Evolutionary conservation across 1,140 invertebrate genomes (phyloP), one percentile per base, ranked within the genome.

Genomic region (Teleopsis dalmanni): DNA sequence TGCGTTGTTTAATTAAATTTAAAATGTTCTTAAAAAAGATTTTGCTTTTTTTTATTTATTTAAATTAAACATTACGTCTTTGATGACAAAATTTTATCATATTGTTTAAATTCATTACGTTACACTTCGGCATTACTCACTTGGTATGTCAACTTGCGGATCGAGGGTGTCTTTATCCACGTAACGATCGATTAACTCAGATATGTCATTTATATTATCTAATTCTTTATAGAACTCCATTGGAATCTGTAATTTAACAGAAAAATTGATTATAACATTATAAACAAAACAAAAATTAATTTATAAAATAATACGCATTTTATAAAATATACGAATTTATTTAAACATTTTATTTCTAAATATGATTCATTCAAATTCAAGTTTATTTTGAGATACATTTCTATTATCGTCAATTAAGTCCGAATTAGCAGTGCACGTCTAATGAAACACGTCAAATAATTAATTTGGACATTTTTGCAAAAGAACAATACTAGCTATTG

Each of bases 111-210:
- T n/a, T n/a, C n/a, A n/a, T n/a, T n/a, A n/a, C n/a, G n/a, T n/a
- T n/a, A 42, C 9, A 42, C 6, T 26, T 42, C 4, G 26, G 26
- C 10, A 23, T 43, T 25, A 5, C n/a, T 47, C 43, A 53, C 52
- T 44, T 50, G 46, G 36, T 29, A 53, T 49, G 34, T 41, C 47
- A 6, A 45, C 18, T 35, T 46, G 25, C 5, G 48, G 44, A 47
- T 54, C 49, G 26, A 54, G 47, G 10, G 37, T 51, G 13, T 54
- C 49, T 11, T 51, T 47, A 14, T 51, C 45, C 13, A 54, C 46
- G 9, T 51, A 54, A 21, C 38, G 36, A 13, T 54, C 52, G 13
- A 54, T 51, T 21, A 54, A 54, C 13, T 54, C 52, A 1, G 29
- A 19, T 23, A 48, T 33, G n/a, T 48, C 48, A 11, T 36, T 45